A percentile compares a stretch with the other conserved stretches of the same genome.
Conservation (phyloP, 2,113 vertebrate genomes). For the Siphamia tubifer region DNA sequence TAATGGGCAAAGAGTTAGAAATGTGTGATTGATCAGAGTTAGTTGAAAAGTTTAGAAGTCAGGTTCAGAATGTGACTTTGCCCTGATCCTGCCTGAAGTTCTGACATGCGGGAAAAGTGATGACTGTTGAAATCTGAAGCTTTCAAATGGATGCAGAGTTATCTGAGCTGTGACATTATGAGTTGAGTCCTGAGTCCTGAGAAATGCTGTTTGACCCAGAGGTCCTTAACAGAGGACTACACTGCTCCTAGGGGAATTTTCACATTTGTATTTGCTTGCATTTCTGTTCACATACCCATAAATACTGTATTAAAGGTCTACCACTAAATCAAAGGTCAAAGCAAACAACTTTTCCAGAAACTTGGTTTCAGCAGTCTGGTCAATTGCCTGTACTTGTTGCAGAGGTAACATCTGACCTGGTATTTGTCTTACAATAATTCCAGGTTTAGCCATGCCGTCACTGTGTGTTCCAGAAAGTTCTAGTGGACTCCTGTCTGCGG, state of each 20-base stretch:
- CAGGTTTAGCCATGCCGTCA: conserved; percentile 39
- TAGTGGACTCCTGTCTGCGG: conserved; percentile 11
- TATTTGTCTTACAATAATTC: conserved; percentile 50
- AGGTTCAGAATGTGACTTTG: conserved; percentile 58
- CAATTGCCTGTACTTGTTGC: not conserved
- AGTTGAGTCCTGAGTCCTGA: conserved; percentile 32
- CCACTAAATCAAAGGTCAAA: not conserved
- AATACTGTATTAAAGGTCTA: not conserved
- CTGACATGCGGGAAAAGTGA: conserved; percentile 69
- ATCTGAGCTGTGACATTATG: conserved; percentile 46
- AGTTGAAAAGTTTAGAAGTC: conserved; percentile 7
- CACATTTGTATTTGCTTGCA: not conserved
- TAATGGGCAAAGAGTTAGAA: not conserved
- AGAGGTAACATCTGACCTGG: conserved; percentile 40
- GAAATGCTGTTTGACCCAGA: conserved; percentile 40
- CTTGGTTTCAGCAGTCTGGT: not conserved
- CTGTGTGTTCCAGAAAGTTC: conserved; percentile 58
- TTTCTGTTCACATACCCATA: not conserved
- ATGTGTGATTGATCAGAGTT: not conserved
- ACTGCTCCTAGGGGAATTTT: not conserved
- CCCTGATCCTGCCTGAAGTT: conserved; percentile 31
- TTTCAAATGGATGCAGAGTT: conserved; percentile 45
- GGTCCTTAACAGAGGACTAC: not conserved
- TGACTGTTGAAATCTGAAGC: conserved; percentile 75
- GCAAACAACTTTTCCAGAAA: not conserved